phyloP scores from a whole-genome alignment of 2,797 vertebrate species.

The Paramormyrops hopkinsi region DNA sequence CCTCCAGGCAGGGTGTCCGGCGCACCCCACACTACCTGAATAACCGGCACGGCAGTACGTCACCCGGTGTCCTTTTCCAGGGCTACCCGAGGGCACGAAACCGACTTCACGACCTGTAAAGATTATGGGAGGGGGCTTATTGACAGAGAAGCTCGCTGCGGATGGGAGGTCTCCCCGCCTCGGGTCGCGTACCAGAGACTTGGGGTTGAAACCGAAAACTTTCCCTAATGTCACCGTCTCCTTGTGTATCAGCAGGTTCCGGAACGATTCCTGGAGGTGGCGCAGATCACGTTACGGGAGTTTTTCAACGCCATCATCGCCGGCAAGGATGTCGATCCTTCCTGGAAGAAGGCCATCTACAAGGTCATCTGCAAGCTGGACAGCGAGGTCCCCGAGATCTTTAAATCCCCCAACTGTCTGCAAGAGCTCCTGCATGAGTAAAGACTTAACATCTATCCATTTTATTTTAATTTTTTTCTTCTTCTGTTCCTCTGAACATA shows the following conservation, averaged over 20 bases:
- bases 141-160: background rate
- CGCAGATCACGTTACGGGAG: conserved; percentile 97
- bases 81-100: background rate
- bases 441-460: conserved; percentile 53
- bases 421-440: conserved; percentile 99
- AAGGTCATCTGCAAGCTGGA: conserved; percentile 99
- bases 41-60: background rate
- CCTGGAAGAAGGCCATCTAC: conserved; percentile 99
- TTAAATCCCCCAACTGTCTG: conserved; percentile 99
- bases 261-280: conserved; percentile 98
- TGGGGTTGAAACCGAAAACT: conserved; percentile 70
- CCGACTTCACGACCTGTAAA: background rate
- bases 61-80: background rate
- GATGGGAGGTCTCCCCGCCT: conserved; percentile 44
- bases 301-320: conserved; percentile 99
- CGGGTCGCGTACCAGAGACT: conserved; percentile 66
- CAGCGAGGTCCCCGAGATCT: conserved; percentile 97
- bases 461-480: conserved; percentile 18
- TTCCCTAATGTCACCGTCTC: conserved; percentile 81
- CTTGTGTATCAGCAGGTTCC: conserved; percentile 86
- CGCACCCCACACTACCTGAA: background rate
- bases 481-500: conserved; percentile 67
- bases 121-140: background rate
- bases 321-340: conserved; percentile 99
- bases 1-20: background rate